These are phyloP conservation scores for Patella pellucida DNA, from an alignment of 2,888 invertebrate species.

Conservation along the genomic window DNA sequence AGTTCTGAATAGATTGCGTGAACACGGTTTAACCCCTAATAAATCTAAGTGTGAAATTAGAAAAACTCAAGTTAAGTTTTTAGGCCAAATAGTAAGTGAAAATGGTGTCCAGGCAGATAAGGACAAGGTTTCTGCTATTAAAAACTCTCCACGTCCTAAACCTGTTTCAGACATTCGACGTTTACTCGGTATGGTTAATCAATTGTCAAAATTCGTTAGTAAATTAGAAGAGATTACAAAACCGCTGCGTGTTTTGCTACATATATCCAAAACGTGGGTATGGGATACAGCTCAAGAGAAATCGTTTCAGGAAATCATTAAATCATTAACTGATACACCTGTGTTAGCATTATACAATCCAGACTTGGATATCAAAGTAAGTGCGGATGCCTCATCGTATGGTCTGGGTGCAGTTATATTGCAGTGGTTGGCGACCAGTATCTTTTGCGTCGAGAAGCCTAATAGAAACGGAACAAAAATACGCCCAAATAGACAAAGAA, in stretches of 20 bases:
- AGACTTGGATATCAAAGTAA: slow-evolving; percentile 25
- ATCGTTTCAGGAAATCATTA: slow-evolving; percentile 10
- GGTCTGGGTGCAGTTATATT: slow-evolving; percentile 28
- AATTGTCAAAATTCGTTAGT: too few relatives aligned
- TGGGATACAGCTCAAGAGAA: slow-evolving; percentile 24
- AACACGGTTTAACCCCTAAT: neutral
- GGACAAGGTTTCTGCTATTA: neutral
- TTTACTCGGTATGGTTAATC: slow-evolving; percentile 16
- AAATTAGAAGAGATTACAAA: slow-evolving; percentile 16
- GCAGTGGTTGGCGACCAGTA: neutral
- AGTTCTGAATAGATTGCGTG: neutral
- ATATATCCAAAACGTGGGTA: slow-evolving; percentile 25
- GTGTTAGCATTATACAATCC: slow-evolving; percentile 28
- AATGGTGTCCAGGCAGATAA: slow-evolving; percentile 19
- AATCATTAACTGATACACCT: slow-evolving; percentile 18
- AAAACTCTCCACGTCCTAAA: slow-evolving; percentile 16
- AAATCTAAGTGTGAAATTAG: neutral
- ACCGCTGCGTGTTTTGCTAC: slow-evolving; percentile 27
- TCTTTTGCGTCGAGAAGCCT: too few relatives aligned
- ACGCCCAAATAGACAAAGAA: neutral
- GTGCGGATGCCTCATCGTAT: slow-evolving; percentile 28
- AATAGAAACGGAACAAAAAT: too few relatives aligned
- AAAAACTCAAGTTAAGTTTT: neutral
- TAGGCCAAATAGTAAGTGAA: slow-evolving; percentile 12
- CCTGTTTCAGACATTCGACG: neutral